These are phyloP conservation scores for Gortyna flavago DNA, from an alignment of 2,888 invertebrate genomes.

Conservation along the genomic window DNA sequence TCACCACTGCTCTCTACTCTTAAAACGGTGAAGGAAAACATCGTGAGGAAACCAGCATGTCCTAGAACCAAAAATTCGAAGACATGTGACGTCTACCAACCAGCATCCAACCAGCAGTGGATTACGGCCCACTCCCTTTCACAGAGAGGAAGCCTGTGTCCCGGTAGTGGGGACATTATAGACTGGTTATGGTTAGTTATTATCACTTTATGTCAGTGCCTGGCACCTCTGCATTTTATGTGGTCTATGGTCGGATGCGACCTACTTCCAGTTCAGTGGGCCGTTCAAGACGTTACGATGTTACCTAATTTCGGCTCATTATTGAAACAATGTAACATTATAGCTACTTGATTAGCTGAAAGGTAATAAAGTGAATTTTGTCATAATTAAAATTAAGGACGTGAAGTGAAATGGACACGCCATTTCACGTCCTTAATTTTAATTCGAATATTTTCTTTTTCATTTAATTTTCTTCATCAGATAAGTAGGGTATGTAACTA, in stretches of 20 bases:
- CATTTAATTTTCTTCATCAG: not conserved
- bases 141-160: not conserved
- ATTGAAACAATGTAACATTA: conserved; percentile 22
- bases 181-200: not conserved
- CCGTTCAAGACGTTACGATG: conserved; percentile 37
- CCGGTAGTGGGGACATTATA: not conserved
- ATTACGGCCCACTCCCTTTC: not conserved
- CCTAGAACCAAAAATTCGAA: not conserved
- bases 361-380: not conserved
- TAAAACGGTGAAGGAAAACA: not conserved
- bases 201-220: no score
- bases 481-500: not conserved
- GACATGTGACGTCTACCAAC: not conserved
- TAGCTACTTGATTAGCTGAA: conserved; percentile 5
- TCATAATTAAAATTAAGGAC: conserved; percentile 2
- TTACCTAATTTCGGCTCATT: conserved; percentile 42
- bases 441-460: not conserved
- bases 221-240: not conserved
- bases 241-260: conserved; percentile 27
- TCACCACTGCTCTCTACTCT: no score
- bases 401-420: not conserved
- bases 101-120: not conserved
- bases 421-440: no score
- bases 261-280: conserved; percentile 45
- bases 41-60: not conserved